Conservation (phyloP, 2,113 vertebrate genomes). For the Silurus meridionalis region DNA sequence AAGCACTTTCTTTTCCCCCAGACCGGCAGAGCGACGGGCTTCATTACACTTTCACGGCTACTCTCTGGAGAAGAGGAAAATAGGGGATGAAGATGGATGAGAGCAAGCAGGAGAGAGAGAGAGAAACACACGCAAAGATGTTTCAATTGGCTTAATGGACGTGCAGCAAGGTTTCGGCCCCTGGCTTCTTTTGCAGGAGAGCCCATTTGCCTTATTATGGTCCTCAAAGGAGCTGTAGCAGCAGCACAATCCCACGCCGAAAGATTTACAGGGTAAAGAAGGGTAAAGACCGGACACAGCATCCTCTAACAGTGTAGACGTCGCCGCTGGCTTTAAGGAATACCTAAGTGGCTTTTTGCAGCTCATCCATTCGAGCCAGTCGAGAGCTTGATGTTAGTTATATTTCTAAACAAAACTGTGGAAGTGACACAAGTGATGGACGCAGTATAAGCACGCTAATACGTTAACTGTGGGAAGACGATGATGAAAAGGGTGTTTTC, state of each 20-base stretch:
- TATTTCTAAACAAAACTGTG: slow-evolving; percentile 26
- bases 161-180: slow-evolving; percentile 41
- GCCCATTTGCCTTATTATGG: slow-evolving; percentile 53
- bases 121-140: slow-evolving; percentile 45
- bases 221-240: slow-evolving; percentile 51
- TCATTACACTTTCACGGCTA: slow-evolving; percentile 56
- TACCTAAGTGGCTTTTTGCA: slow-evolving; percentile 38
- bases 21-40: slow-evolving; percentile 45
- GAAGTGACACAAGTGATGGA: slow-evolving; percentile 23
- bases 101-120: slow-evolving; percentile 11
- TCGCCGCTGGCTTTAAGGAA: slow-evolving; percentile 29
- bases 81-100: slow-evolving; percentile 42
- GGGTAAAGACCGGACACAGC: slow-evolving; percentile 35
- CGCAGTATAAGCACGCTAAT: neutral
- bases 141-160: slow-evolving; percentile 57
- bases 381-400: slow-evolving; percentile 24
- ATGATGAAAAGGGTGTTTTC: slow-evolving; percentile 6
- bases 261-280: slow-evolving; percentile 43
- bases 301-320: slow-evolving; percentile 33
- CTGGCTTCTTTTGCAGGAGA: slow-evolving; percentile 43
- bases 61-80: slow-evolving; percentile 42
- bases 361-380: slow-evolving; percentile 37
- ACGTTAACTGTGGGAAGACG: neutral
- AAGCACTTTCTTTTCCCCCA: slow-evolving; percentile 45
- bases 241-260: slow-evolving; percentile 34